Base-by-base conservation (phyloP, 2,797 vertebrate genomes). In the Rhodeus uyekii region DNA sequence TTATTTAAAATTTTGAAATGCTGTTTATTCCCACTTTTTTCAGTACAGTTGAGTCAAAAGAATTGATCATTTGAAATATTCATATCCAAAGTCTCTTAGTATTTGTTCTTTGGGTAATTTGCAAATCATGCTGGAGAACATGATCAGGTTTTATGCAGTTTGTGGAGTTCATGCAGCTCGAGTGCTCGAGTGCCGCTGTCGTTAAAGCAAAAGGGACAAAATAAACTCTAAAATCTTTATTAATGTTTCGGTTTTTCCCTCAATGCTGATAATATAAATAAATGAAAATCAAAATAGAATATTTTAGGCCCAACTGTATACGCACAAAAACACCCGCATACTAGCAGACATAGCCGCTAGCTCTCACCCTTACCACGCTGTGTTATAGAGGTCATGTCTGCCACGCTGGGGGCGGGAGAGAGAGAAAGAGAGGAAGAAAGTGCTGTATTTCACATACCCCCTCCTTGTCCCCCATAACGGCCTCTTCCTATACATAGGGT, bases 401-500 rank as follows among this genome's bases (percentile, higher is more conserved):
- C 58, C 16, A 48, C n/a, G n/a, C 16, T 19, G 77, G 79, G 53
- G 71, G 61, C 1, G 36, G 16, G n/a, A 38, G 34, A 80, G 78
- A 22, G 32, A 50, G 19, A 75, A 76, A 27, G 27, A 65, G 46
- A 29, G 10, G 9, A n/a, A 46, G 16, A 60, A 73, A 73, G 22
- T 29, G 19, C n/a, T 19, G 61, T 83, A 74, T 42, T 76, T 78
- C 77, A 84, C 65, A 64, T 34, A 50, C 78, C 64, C 58, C 27
- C 18, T 46, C 46, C 34, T 13, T 29, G 67, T 24, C 29, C 81
- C 64, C 58, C 71, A 72, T 83, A 81, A 72, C 48, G 78, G 87
- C 84, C 87, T 42, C 78, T 84, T 88, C 78, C 90, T 88, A 90
- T 91, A 91, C 87, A 85, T 90, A 87, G 80, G 88, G 87, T 89